Base-by-base conservation (phyloP, 2,888 invertebrate species). In the Rapana venosa region DNA sequence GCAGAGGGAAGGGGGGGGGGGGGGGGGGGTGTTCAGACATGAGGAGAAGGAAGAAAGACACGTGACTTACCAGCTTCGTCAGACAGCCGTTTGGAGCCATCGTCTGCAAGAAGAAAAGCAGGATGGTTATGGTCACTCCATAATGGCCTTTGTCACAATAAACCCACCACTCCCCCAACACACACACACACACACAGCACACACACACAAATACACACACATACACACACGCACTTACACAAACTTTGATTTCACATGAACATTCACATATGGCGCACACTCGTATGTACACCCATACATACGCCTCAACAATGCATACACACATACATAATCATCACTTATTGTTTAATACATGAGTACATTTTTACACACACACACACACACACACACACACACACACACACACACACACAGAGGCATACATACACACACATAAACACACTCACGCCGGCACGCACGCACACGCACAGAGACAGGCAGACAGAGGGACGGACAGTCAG, bases 301-400 rank as follows among this genome's bases (percentile, higher is more conserved):
- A 70, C 70, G 26, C 22, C 15, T 26, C 5, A 5, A 20, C 70
- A 70, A 70, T 22, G 26, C 70, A 70, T 26, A 22, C 70, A 70
- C 22, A 26, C n/a, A 70, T 26, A 26, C 70, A 70, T 26, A 70
- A 11, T 8, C 17, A 30, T 13, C n/a, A n/a, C n/a, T n/a, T n/a
- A n/a, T n/a, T n/a, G n/a, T 8, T 32, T 11, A 11, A 30, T 17
- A 5, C 30, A 30, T 22, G 30, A 30, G 22, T 20, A 5, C 77
- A 30, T 20, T 0, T 30, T 13, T 13, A 32, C 77, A 77, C 77
- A 13, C 30, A 77, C 30, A 77, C 77, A 77, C 17, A 77, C 32
- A 83, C 47, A 83, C 83, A 83, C 47, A 47, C 83, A 83, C 47
- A 83, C 83, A 47, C 47, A 83, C 81, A 13, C 81, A 81, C 81